Evolutionary conservation across 1,140 invertebrate species (phyloP).

Genomic region (Euglossa dilemma): DNA sequence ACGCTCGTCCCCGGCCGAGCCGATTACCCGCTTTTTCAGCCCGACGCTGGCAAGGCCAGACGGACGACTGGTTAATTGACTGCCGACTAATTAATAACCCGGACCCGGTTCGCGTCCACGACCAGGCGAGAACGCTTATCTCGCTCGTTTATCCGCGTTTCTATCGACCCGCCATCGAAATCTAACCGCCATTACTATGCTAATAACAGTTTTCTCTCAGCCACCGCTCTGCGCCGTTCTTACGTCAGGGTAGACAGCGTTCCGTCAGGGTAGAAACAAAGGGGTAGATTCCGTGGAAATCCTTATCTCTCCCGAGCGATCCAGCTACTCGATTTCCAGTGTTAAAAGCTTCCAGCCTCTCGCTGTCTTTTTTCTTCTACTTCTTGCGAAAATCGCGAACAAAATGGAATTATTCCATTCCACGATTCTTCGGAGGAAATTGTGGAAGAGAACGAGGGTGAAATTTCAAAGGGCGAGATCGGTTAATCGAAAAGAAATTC

Average conservation of each 20-base stretch:
- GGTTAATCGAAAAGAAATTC: neutral
- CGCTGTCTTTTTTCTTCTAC: too few relatives aligned
- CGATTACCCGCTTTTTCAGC: constrained; percentile 72
- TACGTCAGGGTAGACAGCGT: neutral
- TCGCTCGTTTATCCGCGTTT: constrained; percentile 43
- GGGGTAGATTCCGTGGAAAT: neutral
- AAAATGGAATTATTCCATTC: too few relatives aligned
- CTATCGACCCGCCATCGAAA: constrained; percentile 54
- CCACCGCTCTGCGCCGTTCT: neutral
- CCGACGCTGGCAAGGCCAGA: constrained; percentile 28
- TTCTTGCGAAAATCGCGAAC: too few relatives aligned
- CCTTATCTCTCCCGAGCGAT: neutral
- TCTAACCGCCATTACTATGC: constrained; percentile 52
- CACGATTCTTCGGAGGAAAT: too few relatives aligned
- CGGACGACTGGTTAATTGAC: constrained; percentile 52
- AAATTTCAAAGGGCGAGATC: too few relatives aligned
- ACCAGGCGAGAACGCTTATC: constrained; percentile 12
- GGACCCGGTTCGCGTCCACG: constrained; percentile 11
- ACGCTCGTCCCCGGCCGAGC: constrained; percentile 57
- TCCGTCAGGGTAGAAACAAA: neutral
- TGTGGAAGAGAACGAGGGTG: too few relatives aligned
- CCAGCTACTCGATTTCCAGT: neutral
- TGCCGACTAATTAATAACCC: constrained; percentile 64
- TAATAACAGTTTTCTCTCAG: constrained; percentile 34
- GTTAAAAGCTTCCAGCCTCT: too few relatives aligned